Evolutionary conservation across 1,140 invertebrate species (phyloP).

Genomic region (Macrotrachela quadricornifera): DNA sequence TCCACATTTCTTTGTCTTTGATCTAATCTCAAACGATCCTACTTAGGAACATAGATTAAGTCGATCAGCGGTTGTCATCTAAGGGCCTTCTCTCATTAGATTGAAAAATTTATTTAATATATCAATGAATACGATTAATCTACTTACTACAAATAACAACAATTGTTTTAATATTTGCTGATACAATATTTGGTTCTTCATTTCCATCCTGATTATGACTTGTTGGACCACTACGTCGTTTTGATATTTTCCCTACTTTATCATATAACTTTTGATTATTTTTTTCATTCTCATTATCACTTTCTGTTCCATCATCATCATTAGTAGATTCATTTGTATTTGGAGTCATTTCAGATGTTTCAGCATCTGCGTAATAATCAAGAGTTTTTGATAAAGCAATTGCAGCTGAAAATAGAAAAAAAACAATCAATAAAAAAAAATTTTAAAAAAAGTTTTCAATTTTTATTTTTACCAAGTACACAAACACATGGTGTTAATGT

Average conservation of each 20-base stretch:
- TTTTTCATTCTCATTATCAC: conserved; percentile 23
- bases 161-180: conserved; percentile 46
- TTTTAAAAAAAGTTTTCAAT: no score
- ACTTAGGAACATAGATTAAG: no score
- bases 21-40: no score
- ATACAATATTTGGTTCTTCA: conserved; percentile 16
- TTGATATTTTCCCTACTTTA: conserved; percentile 28
- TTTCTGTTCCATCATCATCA: conserved; percentile 35
- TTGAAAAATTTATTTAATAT: background rate
- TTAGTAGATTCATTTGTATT: conserved; percentile 17
- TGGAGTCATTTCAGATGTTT: background rate
- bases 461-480: conserved; percentile 38
- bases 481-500: conserved; percentile 93
- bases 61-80: no score
- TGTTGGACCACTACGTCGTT: background rate
- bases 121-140: background rate
- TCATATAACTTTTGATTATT: conserved; percentile 39
- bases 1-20: no score
- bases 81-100: no score
- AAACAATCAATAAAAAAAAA: background rate
- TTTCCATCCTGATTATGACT: conserved; percentile 25
- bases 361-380: conserved; percentile 44
- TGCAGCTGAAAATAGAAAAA: conserved; percentile 78
- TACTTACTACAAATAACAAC: background rate
- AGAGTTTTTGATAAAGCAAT: conserved; percentile 80